These are phyloP conservation scores for Pandemis cinnamomeana DNA, from an alignment of 2,888 invertebrate genomes.

Conservation along the genomic window DNA sequence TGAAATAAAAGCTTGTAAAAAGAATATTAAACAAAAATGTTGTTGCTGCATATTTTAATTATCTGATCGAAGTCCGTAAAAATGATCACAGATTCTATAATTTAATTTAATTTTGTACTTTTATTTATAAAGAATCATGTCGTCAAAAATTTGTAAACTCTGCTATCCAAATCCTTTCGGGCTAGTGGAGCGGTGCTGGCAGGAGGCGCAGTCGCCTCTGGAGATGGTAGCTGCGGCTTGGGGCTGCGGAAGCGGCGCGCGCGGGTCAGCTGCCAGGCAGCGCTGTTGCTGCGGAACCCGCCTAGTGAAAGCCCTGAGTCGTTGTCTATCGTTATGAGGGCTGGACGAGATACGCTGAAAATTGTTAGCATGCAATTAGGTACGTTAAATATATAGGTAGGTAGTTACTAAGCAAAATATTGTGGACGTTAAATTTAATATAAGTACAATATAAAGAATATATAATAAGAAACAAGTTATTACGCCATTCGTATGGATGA, in stretches of 20 bases:
- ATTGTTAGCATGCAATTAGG: not conserved
- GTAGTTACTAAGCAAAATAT: too few relatives aligned
- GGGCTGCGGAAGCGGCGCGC: conserved; percentile 72
- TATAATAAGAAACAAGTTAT: conserved; percentile 48
- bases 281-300: conserved; percentile 64
- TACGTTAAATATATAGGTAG: too few relatives aligned
- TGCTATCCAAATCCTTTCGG: conserved; percentile 67
- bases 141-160: conserved; percentile 65
- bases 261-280: conserved; percentile 74
- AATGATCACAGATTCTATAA: too few relatives aligned
- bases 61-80: too few relatives aligned
- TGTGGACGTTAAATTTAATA: too few relatives aligned
- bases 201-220: conserved; percentile 67
- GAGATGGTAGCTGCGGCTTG: conserved; percentile 61
- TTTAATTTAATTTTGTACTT: too few relatives aligned
- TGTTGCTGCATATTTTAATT: too few relatives aligned
- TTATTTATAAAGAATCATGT: not conserved
- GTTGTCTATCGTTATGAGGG: conserved; percentile 63
- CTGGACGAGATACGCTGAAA: conserved; percentile 66
- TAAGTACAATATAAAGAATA: too few relatives aligned
- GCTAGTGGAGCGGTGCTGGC: conserved; percentile 66
- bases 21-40: too few relatives aligned
- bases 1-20: too few relatives aligned
- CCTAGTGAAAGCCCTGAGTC: conserved; percentile 56
- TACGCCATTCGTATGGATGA: conserved; percentile 68